phyloP scores from a whole-genome alignment of 1,140 invertebrate genomes.

The Danaus plexippus region DNA sequence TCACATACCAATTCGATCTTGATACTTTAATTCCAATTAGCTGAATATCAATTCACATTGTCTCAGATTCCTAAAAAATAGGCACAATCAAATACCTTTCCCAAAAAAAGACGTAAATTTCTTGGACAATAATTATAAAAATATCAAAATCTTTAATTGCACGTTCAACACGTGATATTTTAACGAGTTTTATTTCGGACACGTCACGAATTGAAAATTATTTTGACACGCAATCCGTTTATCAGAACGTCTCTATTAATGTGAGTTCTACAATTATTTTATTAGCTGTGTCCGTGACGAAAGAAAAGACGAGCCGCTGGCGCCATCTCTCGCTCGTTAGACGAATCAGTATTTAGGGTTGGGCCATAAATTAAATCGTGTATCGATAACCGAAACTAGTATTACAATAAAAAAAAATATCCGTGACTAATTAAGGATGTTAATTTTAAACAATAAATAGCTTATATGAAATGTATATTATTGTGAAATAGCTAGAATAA shows the following conservation, averaged over 20 bases:
- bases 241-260: conserved; percentile 46
- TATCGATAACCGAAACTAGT: conserved; percentile 20
- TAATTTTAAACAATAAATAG: too few relatives aligned
- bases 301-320: conserved; percentile 37
- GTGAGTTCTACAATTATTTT: conserved; percentile 37
- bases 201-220: conserved; percentile 34
- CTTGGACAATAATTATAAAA: neutral
- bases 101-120: neutral
- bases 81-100: too few relatives aligned
- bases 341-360: conserved; percentile 19
- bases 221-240: conserved; percentile 31
- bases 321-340: conserved; percentile 48
- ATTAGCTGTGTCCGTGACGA: conserved; percentile 44
- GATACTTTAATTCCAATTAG: too few relatives aligned
- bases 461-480: too few relatives aligned
- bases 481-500: too few relatives aligned
- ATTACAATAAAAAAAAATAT: neutral
- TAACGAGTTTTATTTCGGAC: conserved; percentile 5
- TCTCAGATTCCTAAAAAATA: too few relatives aligned
- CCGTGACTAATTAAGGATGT: too few relatives aligned
- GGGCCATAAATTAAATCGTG: conserved; percentile 11
- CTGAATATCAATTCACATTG: too few relatives aligned
- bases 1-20: neutral
- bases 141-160: conserved; percentile 9
- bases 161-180: conserved; percentile 15